These are phyloP conservation scores for Coendou prehensilis DNA, from an alignment of 2,797 vertebrate species.

Conservation along the genomic window DNA sequence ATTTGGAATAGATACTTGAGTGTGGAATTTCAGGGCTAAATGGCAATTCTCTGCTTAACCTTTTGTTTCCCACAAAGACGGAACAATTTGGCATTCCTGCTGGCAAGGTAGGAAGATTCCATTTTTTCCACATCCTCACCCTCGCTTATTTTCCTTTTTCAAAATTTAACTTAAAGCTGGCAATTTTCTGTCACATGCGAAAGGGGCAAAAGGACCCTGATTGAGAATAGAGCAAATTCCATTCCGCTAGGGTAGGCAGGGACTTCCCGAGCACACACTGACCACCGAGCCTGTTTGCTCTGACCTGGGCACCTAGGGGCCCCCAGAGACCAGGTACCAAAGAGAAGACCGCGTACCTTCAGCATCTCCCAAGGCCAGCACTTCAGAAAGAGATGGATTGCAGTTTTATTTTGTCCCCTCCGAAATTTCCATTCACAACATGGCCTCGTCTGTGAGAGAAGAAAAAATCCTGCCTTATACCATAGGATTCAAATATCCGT, in stretches of 20 bases:
- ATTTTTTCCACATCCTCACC: neutral
- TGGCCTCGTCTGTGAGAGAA: slow-evolving; percentile 84
- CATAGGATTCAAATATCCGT: slow-evolving; percentile 66
- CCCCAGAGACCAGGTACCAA: neutral
- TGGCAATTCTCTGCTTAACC: neutral
- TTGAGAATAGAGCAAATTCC: neutral
- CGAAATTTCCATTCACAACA: slow-evolving; percentile 82
- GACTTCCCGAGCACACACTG: neutral
- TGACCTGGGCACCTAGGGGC: neutral
- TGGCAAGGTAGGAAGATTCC: neutral
- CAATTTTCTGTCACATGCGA: neutral
- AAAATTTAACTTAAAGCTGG: neutral
- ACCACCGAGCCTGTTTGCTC: neutral
- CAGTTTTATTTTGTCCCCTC: slow-evolving; percentile 85
- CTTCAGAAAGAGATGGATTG: slow-evolving; percentile 83
- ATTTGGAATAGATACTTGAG: neutral
- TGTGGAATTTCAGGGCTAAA: neutral
- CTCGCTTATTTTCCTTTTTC: neutral
- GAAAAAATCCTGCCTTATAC: slow-evolving; percentile 79
- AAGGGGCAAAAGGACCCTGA: neutral
- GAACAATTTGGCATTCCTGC: neutral
- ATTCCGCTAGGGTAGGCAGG: neutral
- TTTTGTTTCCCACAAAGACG: neutral
- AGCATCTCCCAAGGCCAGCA: neutral
- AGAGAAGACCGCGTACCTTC: neutral